phyloP scores from a whole-genome alignment of 1,140 invertebrate genomes.

The Ectropis grisescens region DNA sequence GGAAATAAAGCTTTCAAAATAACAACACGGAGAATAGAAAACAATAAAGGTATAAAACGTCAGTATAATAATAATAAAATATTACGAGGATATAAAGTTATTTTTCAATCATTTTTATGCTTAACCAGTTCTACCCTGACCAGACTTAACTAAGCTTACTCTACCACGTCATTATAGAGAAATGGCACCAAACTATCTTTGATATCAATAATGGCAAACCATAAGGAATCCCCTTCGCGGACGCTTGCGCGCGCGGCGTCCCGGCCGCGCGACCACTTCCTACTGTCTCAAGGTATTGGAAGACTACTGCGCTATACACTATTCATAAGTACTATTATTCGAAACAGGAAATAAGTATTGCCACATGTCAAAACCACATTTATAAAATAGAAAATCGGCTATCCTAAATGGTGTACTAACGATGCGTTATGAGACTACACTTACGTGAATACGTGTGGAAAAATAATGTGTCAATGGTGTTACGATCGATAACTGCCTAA shows the following conservation, averaged over 20 bases:
- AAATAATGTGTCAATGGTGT: constrained; percentile 28
- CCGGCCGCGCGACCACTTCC: constrained; percentile 29
- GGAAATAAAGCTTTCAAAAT: constrained; percentile 57
- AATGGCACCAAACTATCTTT: constrained; percentile 70
- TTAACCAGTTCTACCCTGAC: constrained; percentile 64
- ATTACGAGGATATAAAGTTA: constrained; percentile 36
- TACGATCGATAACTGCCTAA: constrained; percentile 56
- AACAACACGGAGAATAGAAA: constrained; percentile 38
- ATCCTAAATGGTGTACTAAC: constrained; percentile 26
- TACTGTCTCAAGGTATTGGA: constrained; percentile 58
- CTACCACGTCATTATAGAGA: constrained; percentile 66
- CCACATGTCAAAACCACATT: constrained; percentile 8
- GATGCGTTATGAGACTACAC: constrained; percentile 15
- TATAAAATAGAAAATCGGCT: constrained; percentile 19
- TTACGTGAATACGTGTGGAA: constrained; percentile 14
- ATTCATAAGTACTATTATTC: constrained; percentile 44
- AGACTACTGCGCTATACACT: constrained; percentile 66
- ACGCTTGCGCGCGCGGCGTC: constrained; percentile 31
- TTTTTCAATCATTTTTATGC: constrained; percentile 48
- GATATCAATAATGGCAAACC: constrained; percentile 69
- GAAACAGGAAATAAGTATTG: constrained; percentile 26
- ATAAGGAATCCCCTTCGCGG: constrained; percentile 61
- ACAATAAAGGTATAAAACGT: constrained; percentile 32
- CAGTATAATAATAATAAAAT: constrained; percentile 39
- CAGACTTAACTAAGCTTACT: constrained; percentile 67